A percentile compares a stretch with the other conserved stretches of the same genome.
Evolutionary conservation across 1,140 invertebrate species (phyloP).

Genomic region (Parapsyche elsis): DNA sequence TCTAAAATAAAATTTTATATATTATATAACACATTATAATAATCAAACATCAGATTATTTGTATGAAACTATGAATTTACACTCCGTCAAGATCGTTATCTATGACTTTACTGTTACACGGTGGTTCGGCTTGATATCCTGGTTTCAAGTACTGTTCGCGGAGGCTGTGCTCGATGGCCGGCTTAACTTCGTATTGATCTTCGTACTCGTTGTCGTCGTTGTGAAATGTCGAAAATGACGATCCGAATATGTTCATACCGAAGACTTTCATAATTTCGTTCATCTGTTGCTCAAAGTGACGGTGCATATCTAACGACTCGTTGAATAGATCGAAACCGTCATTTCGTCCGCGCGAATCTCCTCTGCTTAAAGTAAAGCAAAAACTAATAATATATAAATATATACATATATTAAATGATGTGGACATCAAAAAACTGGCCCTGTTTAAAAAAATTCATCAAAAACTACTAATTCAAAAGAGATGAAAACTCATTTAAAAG

Average conservation of each 20-base stretch:
- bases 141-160: constrained; percentile 65
- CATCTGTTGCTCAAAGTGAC: constrained; percentile 48
- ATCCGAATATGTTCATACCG: constrained; percentile 37
- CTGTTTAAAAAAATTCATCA: too few relatives aligned
- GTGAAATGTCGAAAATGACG: neutral
- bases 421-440: too few relatives aligned
- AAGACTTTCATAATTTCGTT: constrained; percentile 49
- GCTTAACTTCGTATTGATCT: neutral
- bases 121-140: constrained; percentile 57
- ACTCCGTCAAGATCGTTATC: constrained; percentile 68
- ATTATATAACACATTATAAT: neutral
- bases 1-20: constrained; percentile 57
- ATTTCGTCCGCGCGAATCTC: neutral
- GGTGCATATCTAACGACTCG: constrained; percentile 59
- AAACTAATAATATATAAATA: too few relatives aligned
- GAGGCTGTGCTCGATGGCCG: constrained; percentile 54
- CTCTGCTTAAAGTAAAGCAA: too few relatives aligned
- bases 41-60: too few relatives aligned
- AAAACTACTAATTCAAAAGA: too few relatives aligned
- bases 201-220: neutral
- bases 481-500: too few relatives aligned
- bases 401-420: too few relatives aligned
- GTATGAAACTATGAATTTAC: constrained; percentile 58
- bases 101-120: constrained; percentile 56
- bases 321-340: constrained; percentile 53